phyloP scores from a whole-genome alignment of 2,888 invertebrate species.

The Ecdyonurus torrentis region DNA sequence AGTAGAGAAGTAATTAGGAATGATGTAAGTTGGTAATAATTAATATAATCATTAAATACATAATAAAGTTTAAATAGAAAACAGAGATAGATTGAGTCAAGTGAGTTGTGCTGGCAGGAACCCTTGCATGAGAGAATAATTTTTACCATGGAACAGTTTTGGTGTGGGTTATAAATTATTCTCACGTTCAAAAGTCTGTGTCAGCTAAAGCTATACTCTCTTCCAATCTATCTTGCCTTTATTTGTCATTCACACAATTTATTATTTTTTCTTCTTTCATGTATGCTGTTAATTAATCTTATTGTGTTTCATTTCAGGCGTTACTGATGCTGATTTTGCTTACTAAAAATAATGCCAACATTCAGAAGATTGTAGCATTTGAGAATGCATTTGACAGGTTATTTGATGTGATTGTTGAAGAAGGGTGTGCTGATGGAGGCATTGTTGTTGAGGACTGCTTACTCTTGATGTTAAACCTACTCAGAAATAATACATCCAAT shows the following conservation, averaged over 20 bases:
- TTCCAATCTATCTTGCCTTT: not conserved
- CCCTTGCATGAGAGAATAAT: too few relatives aligned
- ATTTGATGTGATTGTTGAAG: constrained; percentile 80
- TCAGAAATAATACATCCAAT: constrained; percentile 92
- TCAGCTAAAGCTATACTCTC: too few relatives aligned
- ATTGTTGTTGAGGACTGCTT: constrained; percentile 98
- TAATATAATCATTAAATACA: too few relatives aligned
- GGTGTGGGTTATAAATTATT: too few relatives aligned
- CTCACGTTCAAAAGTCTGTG: too few relatives aligned
- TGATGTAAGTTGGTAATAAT: constrained; percentile 40
- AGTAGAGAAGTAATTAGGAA: constrained; percentile 90
- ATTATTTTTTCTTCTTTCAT: constrained; percentile 10
- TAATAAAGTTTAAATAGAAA: too few relatives aligned
- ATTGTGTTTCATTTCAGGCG: constrained; percentile 33
- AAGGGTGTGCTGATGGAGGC: constrained; percentile 87
- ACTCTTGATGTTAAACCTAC: constrained; percentile 74
- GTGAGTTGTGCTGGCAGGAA: too few relatives aligned
- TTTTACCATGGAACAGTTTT: too few relatives aligned
- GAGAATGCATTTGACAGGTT: constrained; percentile 96
- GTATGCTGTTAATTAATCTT: not conserved
- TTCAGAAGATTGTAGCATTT: constrained; percentile 98
- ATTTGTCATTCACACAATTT: constrained; percentile 5
- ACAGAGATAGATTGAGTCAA: too few relatives aligned
- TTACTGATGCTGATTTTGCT: constrained; percentile 78
- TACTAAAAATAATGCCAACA: constrained; percentile 89